Base-by-base conservation (phyloP, 2,888 invertebrate genomes). In the Gryllus longicercus region DNA sequence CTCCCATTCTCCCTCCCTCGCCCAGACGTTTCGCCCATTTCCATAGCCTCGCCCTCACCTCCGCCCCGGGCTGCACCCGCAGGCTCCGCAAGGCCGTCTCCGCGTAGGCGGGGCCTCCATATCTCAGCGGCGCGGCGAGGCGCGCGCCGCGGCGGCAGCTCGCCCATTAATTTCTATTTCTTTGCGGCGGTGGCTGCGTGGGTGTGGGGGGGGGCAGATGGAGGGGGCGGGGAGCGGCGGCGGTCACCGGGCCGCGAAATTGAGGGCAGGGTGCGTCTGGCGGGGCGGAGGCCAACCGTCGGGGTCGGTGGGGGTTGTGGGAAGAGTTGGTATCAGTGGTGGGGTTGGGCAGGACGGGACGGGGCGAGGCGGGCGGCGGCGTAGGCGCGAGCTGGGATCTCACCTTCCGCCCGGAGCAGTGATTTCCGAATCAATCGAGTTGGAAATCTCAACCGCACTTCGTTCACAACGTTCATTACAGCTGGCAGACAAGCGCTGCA, bases 191-290 rank as follows among this genome's bases (percentile, higher is more conserved):
- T 18, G 63, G 63, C 5, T 4, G 38, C 38, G 38, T 4, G 38
- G 4, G 38, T 4, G 38, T 25, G 38, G 63, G n/a, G 63, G 63
- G 16, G n/a, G n/a, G n/a, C n/a, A n/a, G 63, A 63, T 18, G n/a
- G n/a, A n/a, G 63, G 16, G 63, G 63, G 16, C 16, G 63, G 16
- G 63, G n/a, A 14, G n/a, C 16, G 16, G 63, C 63, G 63, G n/a
- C 63, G 63, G 63, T 63, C 63, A 63, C 63, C 63, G 63, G 63
- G 63, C 63, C 63, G 63, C 63, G 63, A 63, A 63, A 63, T 63
- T 63, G 63, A n/a, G 63, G 63, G n/a, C 63, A 14, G n/a, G n/a
- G 63, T 38, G 63, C 63, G 63, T n/a, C 63, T 18, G 4, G n/a
- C 14, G 63, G n/a, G 14, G 63, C 14, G 63, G 63, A 63, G n/a